These are phyloP conservation scores for Channa striata DNA, from an alignment of 2,797 vertebrate species.

Conservation along the genomic window DNA sequence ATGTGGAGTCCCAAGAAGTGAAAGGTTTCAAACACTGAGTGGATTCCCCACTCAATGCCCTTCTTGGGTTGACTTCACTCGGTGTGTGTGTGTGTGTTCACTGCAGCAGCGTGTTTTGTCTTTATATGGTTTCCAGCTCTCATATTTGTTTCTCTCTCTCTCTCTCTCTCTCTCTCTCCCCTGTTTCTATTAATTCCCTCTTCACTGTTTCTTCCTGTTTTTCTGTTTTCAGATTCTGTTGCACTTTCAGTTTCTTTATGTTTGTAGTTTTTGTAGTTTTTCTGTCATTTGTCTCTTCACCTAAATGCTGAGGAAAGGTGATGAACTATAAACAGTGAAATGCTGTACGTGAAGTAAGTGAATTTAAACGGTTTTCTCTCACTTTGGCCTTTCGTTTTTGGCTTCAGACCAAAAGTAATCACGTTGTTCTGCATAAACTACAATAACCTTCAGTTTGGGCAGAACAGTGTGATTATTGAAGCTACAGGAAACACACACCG, in stretches of 20 bases:
- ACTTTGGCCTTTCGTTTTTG: no score
- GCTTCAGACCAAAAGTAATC: no score
- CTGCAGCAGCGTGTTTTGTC: slow-evolving; percentile 72
- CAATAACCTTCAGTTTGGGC: no score
- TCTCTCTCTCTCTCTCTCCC: background rate
- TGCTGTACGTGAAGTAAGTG: no score
- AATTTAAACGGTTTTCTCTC: no score
- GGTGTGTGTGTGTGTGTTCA: slow-evolving; percentile 14
- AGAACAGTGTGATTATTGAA: no score
- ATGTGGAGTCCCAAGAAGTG: slow-evolving; percentile 15
- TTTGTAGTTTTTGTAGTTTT: no score
- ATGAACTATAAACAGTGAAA: no score
- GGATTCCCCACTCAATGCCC: slow-evolving; percentile 41
- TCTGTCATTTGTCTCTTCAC: no score
- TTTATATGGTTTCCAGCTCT: slow-evolving; percentile 73
- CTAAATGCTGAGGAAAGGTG: no score
- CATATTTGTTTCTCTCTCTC: slow-evolving; percentile 51
- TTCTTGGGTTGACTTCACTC: slow-evolving; percentile 52
- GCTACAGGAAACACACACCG: no score
- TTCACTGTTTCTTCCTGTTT: background rate
- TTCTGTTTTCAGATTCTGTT: background rate
- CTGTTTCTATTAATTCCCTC: background rate
- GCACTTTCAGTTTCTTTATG: background rate
- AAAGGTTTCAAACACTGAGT: slow-evolving; percentile 1
- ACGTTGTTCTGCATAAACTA: no score